phyloP scores from a whole-genome alignment of 2,113 vertebrate species.

The Phylloscopus trochilus region DNA sequence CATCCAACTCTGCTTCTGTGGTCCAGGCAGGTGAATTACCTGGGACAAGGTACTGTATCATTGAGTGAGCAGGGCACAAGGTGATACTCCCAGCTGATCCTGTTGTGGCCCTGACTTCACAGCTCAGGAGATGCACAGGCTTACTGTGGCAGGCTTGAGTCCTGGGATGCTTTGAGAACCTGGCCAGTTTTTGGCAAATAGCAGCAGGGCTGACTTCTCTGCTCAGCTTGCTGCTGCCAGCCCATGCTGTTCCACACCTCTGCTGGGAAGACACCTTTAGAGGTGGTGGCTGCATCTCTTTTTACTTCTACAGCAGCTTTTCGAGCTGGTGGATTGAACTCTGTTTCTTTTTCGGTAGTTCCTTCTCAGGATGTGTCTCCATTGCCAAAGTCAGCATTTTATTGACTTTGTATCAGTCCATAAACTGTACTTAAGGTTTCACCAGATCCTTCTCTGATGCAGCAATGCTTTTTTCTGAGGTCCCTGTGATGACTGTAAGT shows the following conservation, averaged over 20 bases:
- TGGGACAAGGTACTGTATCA: neutral
- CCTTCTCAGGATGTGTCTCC: neutral
- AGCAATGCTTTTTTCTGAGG: neutral
- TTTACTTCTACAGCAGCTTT: rapidly evolving
- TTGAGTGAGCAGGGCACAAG: neutral
- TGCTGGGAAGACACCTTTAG: neutral
- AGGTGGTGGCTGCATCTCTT: neutral
- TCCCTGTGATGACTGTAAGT: neutral
- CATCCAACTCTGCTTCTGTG: neutral
- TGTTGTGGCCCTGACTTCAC: neutral
- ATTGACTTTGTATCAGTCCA: neutral
- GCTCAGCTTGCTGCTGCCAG: neutral
- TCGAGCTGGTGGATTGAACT: neutral
- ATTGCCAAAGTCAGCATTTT: neutral
- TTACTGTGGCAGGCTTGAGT: neutral
- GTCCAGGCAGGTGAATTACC: neutral
- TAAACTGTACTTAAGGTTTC: neutral
- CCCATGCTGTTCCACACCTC: neutral
- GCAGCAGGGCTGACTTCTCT: neutral
- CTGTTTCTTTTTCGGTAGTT: neutral
- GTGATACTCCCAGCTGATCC: neutral
- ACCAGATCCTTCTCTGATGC: neutral
- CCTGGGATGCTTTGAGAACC: neutral
- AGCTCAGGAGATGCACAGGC: neutral
- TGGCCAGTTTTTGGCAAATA: neutral